Percentiles rank a stretch among this genome's conserved stretches.
These are phyloP conservation scores for Ramphastos sulfuratus DNA, from an alignment of 2,113 vertebrate genomes.

Conservation along the genomic window DNA sequence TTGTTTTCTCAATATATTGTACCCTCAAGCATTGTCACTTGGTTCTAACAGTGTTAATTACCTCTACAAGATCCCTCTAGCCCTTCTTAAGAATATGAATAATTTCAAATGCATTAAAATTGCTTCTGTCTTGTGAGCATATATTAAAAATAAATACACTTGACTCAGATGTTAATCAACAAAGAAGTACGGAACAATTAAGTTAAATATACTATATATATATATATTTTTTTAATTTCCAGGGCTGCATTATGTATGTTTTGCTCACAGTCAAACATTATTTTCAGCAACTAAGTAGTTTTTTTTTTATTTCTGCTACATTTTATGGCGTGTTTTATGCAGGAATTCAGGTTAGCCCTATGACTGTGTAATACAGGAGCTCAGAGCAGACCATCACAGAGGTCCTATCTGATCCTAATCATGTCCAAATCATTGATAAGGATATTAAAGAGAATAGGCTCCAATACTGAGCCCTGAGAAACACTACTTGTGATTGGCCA, in stretches of 20 bases:
- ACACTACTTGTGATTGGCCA: no score
- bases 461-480: no score
- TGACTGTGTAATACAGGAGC: not conserved
- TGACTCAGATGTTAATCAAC: constrained; percentile 20
- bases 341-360: not conserved
- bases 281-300: not conserved
- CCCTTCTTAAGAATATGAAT: not conserved
- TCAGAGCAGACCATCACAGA: not conserved
- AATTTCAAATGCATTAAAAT: constrained; percentile 34
- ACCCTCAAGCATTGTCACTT: not conserved
- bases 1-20: not conserved
- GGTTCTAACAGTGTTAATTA: constrained; percentile 12
- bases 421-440: no score
- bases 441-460: no score
- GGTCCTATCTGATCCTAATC: not conserved
- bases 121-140: not conserved
- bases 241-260: not conserved
- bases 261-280: not conserved
- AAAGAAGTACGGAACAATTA: not conserved
- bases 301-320: not conserved
- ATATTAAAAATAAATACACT: constrained; percentile 38
- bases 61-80: not conserved
- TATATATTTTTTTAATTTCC: no score
- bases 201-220: not conserved
- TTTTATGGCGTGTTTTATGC: not conserved